These are phyloP conservation scores for Parnassius apollo DNA, from an alignment of 2,888 invertebrate species.

Conservation along the genomic window DNA sequence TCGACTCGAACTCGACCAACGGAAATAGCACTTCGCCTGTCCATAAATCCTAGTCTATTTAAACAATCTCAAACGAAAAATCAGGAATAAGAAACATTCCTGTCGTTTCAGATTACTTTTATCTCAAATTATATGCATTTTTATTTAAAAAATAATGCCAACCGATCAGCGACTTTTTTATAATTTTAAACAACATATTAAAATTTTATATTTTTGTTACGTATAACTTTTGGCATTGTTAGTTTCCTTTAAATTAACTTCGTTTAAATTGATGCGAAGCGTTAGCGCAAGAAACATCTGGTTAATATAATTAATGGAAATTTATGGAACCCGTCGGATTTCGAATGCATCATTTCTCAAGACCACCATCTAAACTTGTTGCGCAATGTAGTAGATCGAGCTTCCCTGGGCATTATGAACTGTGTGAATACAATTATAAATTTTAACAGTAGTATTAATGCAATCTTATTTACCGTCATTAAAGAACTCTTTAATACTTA, in stretches of 20 bases:
- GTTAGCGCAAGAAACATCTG: slow-evolving; percentile 55
- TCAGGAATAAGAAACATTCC: slow-evolving; percentile 71
- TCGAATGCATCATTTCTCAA: slow-evolving; percentile 35
- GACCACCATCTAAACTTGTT: slow-evolving; percentile 37
- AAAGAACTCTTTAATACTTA: too few species aligned
- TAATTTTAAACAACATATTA: too few species aligned
- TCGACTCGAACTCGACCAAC: slow-evolving; percentile 69
- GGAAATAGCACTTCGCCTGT: slow-evolving; percentile 77
- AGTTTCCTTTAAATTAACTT: slow-evolving; percentile 38
- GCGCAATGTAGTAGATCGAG: slow-evolving; percentile 29
- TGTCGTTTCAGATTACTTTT: slow-evolving; percentile 54
- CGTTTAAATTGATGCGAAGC: slow-evolving; percentile 53
- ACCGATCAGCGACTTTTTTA: too few species aligned
- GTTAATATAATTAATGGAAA: slow-evolving; percentile 62
- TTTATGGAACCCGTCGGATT: slow-evolving; percentile 49
- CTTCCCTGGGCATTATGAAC: slow-evolving; percentile 6
- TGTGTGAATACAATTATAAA: too few species aligned
- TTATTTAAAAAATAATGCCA: too few species aligned
- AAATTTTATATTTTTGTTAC: too few species aligned
- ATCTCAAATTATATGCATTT: slow-evolving; percentile 14
- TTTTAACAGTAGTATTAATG: too few species aligned
- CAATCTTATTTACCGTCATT: too few species aligned
- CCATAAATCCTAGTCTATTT: slow-evolving; percentile 79
- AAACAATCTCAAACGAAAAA: slow-evolving; percentile 75
- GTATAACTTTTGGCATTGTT: background rate